Conservation (phyloP, 2,797 vertebrate species). For the Brotula barbata region DNA sequence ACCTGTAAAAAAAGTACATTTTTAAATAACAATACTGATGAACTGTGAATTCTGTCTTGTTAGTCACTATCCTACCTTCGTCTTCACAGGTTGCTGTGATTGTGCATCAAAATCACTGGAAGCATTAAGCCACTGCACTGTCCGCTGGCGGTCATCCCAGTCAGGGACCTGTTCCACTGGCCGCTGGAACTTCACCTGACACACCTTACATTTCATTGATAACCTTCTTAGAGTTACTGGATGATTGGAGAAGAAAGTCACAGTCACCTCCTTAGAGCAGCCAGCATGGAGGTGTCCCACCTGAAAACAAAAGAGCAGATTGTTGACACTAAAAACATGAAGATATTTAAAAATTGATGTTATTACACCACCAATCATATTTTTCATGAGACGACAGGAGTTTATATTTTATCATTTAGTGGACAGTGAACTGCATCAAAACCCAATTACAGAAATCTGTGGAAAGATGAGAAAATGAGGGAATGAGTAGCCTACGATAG, state of each 20-base stretch:
- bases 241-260: conserved; percentile 80
- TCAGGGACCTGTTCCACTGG: conserved; percentile 81
- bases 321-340: not conserved
- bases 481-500: not conserved
- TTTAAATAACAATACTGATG: not conserved
- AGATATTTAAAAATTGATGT: too few relatives aligned
- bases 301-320: conserved; percentile 52
- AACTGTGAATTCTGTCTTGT: not conserved
- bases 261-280: conserved; percentile 84
- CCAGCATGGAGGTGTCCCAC: conserved; percentile 88
- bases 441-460: too few relatives aligned
- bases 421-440: too few relatives aligned
- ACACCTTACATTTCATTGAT: conserved; percentile 79
- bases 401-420: too few relatives aligned
- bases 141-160: conserved; percentile 85
- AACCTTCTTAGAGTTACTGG: conserved; percentile 70
- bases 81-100: conserved; percentile 60
- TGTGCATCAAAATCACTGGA: not conserved
- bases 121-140: conserved; percentile 78
- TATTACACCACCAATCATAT: too few relatives aligned
- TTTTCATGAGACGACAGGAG: too few relatives aligned
- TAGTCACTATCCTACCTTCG: conserved; percentile 74
- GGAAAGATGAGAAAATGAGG: too few relatives aligned
- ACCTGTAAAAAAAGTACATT: conserved; percentile 73
- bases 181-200: conserved; percentile 77